Evolutionary conservation across 2,888 invertebrate species (phyloP).

Genomic region (Aleiodes testaceus): DNA sequence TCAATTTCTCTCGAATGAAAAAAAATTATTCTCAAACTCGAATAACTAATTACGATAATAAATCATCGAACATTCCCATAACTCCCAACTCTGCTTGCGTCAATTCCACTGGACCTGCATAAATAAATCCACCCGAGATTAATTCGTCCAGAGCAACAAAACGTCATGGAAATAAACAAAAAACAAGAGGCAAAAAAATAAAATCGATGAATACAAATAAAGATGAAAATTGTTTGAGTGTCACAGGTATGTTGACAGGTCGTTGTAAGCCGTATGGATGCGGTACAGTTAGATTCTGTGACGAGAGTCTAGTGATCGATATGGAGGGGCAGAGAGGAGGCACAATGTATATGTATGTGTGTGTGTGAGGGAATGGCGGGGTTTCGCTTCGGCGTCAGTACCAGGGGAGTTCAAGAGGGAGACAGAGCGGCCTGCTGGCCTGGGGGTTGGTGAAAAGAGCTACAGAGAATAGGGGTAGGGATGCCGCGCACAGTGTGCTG

Average conservation of each 20-base stretch:
- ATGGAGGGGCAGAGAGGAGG: constrained; percentile 57
- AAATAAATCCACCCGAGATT: too few relatives aligned
- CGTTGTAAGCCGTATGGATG: constrained; percentile 48
- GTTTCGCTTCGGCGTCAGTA: constrained; percentile 16
- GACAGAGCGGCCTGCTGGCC: constrained; percentile 1
- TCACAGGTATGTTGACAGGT: constrained; percentile 52
- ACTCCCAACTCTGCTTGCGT: too few relatives aligned
- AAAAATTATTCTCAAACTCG: too few relatives aligned
- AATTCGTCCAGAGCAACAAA: not conserved
- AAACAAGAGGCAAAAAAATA: not conserved
- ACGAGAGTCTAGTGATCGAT: constrained; percentile 63
- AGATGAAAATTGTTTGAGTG: constrained; percentile 19
- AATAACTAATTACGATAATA: too few relatives aligned
- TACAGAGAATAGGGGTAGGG: not conserved
- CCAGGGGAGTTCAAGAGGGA: constrained; percentile 1
- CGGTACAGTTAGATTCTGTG: constrained; percentile 46
- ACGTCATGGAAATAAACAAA: not conserved
- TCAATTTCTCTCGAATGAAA: too few relatives aligned
- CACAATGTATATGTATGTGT: not conserved
- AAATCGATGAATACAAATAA: not conserved
- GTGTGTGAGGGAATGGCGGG: constrained; percentile 14
- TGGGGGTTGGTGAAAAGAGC: not conserved
- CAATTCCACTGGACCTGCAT: too few relatives aligned
- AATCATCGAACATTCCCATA: too few relatives aligned
- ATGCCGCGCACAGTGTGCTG: constrained; percentile 24